Percentiles rank a stretch among this genome's conserved stretches.
These are phyloP conservation scores for Ctenopoma multispine DNA, from an alignment of 2,797 vertebrate genomes.

Conservation along the genomic window DNA sequence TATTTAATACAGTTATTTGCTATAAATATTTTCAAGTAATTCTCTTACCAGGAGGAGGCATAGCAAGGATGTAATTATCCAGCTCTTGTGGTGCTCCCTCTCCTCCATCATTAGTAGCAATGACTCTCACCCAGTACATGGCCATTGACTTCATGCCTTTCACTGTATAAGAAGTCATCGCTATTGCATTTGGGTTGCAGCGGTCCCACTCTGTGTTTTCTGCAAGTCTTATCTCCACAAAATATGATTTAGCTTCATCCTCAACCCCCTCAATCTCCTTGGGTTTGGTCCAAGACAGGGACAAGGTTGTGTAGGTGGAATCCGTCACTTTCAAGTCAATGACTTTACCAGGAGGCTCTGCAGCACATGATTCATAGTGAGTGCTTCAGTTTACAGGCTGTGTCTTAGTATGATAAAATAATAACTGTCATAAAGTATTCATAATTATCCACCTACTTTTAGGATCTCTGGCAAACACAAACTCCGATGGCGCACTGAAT, in stretches of 20 bases:
- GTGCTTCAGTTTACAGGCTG: neutral
- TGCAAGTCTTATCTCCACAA: conserved; percentile 87
- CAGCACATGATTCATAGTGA: conserved; percentile 45
- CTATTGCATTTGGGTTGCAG: conserved; percentile 83
- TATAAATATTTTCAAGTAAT: neutral
- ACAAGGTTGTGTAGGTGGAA: conserved; percentile 86
- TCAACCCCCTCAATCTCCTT: conserved; percentile 74
- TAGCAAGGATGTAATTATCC: conserved; percentile 80
- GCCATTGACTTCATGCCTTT: conserved; percentile 86
- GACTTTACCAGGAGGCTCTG: conserved; percentile 89
- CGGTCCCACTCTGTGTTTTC: conserved; percentile 87
- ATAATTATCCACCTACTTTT: conserved; percentile 83
- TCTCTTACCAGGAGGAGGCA: conserved; percentile 85
- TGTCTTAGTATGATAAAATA: conserved; percentile 6
- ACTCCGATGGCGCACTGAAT: conserved; percentile 87
- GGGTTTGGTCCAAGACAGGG: conserved; percentile 88
- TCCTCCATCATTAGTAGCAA: conserved; percentile 85
- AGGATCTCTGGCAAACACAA: conserved; percentile 88
- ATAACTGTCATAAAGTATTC: conserved; percentile 6
- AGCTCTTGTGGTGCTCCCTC: conserved; percentile 81
- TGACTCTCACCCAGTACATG: conserved; percentile 88
- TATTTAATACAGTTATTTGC: neutral
- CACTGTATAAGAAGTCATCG: conserved; percentile 79
- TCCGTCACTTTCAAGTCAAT: conserved; percentile 89
- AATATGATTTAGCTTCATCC: conserved; percentile 87